These are phyloP conservation scores for Myiotriccus ornatus DNA, from an alignment of 2,797 vertebrate genomes.

Conservation along the genomic window DNA sequence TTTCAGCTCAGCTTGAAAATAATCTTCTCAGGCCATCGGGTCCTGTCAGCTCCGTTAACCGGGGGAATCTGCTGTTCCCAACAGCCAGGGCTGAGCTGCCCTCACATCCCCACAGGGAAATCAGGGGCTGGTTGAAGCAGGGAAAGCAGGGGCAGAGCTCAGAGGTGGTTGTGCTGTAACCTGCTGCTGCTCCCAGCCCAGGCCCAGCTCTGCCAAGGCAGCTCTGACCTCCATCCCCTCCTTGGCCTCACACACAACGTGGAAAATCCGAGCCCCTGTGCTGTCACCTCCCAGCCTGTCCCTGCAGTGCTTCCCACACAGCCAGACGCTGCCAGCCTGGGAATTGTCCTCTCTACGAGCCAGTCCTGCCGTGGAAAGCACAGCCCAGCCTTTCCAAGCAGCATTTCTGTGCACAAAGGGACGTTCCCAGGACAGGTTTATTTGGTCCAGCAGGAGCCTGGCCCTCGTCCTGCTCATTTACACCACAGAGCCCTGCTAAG, in stretches of 20 bases:
- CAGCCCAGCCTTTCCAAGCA: neutral
- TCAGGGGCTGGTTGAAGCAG: neutral
- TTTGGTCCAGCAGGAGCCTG: neutral
- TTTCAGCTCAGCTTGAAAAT: constrained; percentile 44
- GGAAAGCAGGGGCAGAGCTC: neutral
- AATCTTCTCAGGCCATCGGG: constrained; percentile 37
- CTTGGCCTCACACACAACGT: neutral
- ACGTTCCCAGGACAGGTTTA: neutral
- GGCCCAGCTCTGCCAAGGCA: neutral
- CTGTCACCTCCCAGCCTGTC: neutral
- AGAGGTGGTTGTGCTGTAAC: neutral
- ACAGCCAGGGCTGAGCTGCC: neutral
- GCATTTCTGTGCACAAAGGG: neutral
- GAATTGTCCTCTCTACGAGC: neutral
- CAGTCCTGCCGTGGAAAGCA: neutral
- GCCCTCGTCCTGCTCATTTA: neutral
- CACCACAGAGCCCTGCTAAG: neutral
- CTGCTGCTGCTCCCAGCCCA: neutral
- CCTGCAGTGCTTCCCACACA: neutral
- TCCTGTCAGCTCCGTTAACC: constrained; percentile 8
- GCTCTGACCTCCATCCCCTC: neutral
- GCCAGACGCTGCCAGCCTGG: neutral
- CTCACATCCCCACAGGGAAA: neutral
- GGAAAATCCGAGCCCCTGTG: neutral
- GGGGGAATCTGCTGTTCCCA: neutral